Conservation (phyloP, 2,888 invertebrate species). For the Acrocera orbiculus region DNA sequence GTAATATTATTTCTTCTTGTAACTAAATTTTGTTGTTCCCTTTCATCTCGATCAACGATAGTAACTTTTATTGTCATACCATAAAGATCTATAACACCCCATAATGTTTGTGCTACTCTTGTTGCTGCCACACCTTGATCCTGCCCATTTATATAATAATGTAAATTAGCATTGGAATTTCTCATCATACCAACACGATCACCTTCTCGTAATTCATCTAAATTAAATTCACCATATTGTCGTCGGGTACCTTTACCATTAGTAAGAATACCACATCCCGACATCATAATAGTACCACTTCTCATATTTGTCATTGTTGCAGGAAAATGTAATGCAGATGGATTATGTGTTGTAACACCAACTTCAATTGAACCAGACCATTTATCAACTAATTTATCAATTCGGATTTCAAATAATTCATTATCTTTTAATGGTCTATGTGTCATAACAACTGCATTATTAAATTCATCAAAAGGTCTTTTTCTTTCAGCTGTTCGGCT, state of each 20-base stretch:
- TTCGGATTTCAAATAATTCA: slow-evolving; percentile 87
- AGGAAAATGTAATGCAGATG: slow-evolving; percentile 74
- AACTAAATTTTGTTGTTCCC: slow-evolving; percentile 58
- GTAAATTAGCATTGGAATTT: slow-evolving; percentile 65
- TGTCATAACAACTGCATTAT: slow-evolving; percentile 92
- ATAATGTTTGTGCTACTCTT: slow-evolving; percentile 60
- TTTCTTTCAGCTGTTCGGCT: slow-evolving; percentile 73
- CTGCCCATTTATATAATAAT: slow-evolving; percentile 83
- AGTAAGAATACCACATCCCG: slow-evolving; percentile 88
- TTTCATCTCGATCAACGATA: slow-evolving; percentile 66
- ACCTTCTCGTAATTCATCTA: slow-evolving; percentile 83
- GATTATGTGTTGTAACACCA: slow-evolving; percentile 86
- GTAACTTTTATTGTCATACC: slow-evolving; percentile 87
- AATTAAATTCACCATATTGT: slow-evolving; percentile 84
- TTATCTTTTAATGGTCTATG: slow-evolving; percentile 71
- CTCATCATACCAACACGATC: slow-evolving; percentile 87
- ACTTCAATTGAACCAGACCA: slow-evolving; percentile 65
- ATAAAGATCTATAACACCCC: slow-evolving; percentile 91
- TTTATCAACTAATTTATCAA: slow-evolving; percentile 82
- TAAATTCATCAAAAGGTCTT: slow-evolving; percentile 81
- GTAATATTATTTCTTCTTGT: slow-evolving; percentile 45
- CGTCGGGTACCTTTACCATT: slow-evolving; percentile 87
- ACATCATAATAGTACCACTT: slow-evolving; percentile 87
- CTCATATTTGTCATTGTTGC: slow-evolving; percentile 97
- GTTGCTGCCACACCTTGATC: slow-evolving; percentile 85